These are phyloP conservation scores for Campylorhamphus procurvoides DNA, from an alignment of 2,113 vertebrate species.

Conservation along the genomic window DNA sequence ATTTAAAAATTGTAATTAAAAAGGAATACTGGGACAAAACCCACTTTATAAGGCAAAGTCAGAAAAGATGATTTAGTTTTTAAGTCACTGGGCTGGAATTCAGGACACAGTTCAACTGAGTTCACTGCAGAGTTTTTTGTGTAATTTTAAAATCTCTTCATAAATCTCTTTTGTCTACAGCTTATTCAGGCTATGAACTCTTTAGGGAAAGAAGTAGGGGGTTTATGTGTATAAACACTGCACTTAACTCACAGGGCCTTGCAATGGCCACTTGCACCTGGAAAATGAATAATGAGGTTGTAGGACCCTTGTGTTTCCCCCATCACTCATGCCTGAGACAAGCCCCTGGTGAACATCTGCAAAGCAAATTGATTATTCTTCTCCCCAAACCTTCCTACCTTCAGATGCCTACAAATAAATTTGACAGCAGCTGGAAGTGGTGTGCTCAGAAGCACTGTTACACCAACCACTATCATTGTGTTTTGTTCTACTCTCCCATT, in stretches of 20 bases:
- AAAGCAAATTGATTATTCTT: neutral
- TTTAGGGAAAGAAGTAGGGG: neutral
- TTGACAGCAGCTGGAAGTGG: fast-evolving
- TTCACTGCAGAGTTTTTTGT: neutral
- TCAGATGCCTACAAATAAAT: neutral
- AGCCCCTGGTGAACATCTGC: neutral
- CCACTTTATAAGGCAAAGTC: neutral
- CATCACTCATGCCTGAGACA: neutral
- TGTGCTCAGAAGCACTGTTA: neutral
- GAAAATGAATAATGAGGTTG: neutral
- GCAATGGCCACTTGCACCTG: neutral
- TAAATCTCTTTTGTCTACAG: neutral
- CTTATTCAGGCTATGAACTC: neutral
- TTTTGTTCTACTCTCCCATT: neutral
- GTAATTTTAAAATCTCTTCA: neutral
- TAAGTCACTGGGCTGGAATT: neutral
- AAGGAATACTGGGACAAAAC: fast-evolving
- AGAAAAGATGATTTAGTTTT: neutral
- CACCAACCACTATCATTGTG: fast-evolving
- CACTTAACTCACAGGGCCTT: neutral
- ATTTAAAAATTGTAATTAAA: neutral
- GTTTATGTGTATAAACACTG: neutral
- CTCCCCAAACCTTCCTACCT: neutral
- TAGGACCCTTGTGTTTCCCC: neutral
- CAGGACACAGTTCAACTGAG: neutral